phyloP scores from a whole-genome alignment of 2,888 invertebrate genomes.

The Chesias legatella region DNA sequence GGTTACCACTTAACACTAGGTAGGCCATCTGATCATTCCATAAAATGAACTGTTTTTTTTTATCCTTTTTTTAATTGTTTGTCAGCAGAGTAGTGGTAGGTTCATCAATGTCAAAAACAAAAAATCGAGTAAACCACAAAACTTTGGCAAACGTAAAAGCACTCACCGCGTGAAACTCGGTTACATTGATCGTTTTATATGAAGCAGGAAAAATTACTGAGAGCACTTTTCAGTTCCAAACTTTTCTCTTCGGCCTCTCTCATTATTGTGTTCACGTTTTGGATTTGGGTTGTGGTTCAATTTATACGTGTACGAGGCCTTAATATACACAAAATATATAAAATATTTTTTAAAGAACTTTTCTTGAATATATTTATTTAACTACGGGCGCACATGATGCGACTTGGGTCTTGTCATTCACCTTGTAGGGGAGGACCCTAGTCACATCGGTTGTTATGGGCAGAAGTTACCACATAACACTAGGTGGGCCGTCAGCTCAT shows the following conservation, averaged over 20 bases:
- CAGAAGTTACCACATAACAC: no score
- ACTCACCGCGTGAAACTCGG: constrained; percentile 50
- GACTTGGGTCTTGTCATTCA: no score
- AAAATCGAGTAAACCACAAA: constrained; percentile 11
- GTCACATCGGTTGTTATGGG: no score
- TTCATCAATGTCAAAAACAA: background rate
- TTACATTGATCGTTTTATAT: constrained; percentile 67
- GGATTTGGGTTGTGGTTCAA: constrained; percentile 29
- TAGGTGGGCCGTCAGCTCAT: no score
- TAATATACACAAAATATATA: background rate
- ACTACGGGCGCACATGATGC: no score
- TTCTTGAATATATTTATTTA: no score
- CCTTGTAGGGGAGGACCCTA: no score
- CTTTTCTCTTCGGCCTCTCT: constrained; percentile 54
- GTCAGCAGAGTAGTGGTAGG: no score
- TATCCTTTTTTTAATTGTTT: no score
- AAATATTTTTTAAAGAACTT: background rate
- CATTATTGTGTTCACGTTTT: constrained; percentile 75
- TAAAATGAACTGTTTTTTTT: no score
- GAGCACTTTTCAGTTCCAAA: constrained; percentile 69
- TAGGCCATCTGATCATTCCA: no score
- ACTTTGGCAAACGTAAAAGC: constrained; percentile 35
- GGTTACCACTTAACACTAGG: no score
- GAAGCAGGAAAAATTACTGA: constrained; percentile 71
- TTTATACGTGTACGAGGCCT: constrained; percentile 10